Conservation (phyloP, 2,797 vertebrate genomes). For the Crenichthys baileyi region DNA sequence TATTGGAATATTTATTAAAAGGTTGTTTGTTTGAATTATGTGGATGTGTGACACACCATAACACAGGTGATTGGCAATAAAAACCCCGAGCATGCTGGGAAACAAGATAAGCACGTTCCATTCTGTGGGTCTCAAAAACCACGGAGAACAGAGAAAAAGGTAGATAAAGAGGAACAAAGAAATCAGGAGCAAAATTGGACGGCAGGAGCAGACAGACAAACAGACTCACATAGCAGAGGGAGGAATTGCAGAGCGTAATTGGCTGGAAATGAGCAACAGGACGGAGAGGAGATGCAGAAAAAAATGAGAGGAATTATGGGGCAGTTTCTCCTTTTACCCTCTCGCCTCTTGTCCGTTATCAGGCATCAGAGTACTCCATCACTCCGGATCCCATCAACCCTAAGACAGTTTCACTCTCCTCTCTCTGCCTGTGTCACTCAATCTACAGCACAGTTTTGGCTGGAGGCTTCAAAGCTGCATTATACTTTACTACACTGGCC, state of each 20-base stretch:
- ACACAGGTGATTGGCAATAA: slow-evolving; percentile 65
- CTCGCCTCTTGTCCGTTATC: slow-evolving; percentile 58
- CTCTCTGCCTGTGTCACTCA: slow-evolving; percentile 59
- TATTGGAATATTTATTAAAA: neutral
- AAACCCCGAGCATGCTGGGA: slow-evolving; percentile 63
- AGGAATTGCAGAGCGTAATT: slow-evolving; percentile 46
- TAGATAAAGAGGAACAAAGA: slow-evolving; percentile 12
- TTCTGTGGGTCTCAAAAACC: slow-evolving; percentile 43
- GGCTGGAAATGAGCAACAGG: slow-evolving; percentile 62
- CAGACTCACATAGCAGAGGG: slow-evolving; percentile 28
- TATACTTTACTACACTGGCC: slow-evolving; percentile 29
- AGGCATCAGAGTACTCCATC: slow-evolving; percentile 66
- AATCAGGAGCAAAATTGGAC: slow-evolving; percentile 41
- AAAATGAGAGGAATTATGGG: slow-evolving; percentile 55
- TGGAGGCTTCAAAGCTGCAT: slow-evolving; percentile 38
- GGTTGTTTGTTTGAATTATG: slow-evolving; percentile 45
- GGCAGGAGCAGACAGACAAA: slow-evolving; percentile 27
- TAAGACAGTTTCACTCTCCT: slow-evolving; percentile 59
- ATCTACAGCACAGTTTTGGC: slow-evolving; percentile 37
- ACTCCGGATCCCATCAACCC: slow-evolving; percentile 62
- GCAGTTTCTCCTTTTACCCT: slow-evolving; percentile 60
- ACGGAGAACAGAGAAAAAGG: slow-evolving; percentile 25
- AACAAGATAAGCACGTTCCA: slow-evolving; percentile 61
- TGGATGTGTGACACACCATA: slow-evolving; percentile 40
- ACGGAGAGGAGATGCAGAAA: slow-evolving; percentile 35